Evolutionary conservation across 1,140 invertebrate species (phyloP).

Genomic region (Subanguina moxae): DNA sequence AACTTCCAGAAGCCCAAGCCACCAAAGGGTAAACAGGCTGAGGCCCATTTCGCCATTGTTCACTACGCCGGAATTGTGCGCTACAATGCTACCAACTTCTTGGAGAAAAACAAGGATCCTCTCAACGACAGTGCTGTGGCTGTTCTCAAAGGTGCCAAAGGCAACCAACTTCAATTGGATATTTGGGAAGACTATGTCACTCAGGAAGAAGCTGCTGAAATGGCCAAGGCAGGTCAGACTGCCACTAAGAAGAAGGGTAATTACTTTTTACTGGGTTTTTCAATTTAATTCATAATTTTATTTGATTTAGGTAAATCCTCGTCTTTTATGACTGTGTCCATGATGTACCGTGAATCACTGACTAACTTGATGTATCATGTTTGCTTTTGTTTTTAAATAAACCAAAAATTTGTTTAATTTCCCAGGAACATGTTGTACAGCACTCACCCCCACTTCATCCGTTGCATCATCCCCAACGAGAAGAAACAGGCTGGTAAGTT

Average conservation of each 20-base stretch:
- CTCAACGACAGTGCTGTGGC: conserved; percentile 84
- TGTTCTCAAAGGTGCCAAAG: conserved; percentile 67
- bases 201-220: conserved; percentile 52
- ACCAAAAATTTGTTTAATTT: too few relatives aligned
- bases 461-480: conserved; percentile 99
- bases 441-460: conserved; percentile 96
- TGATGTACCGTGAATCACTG: conserved; percentile 59
- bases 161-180: conserved; percentile 50
- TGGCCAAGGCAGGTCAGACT: conserved; percentile 48
- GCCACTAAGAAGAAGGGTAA: conserved; percentile 57
- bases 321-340: conserved; percentile 59
- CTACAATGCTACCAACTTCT: conserved; percentile 59
- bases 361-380: conserved; percentile 59
- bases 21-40: conserved; percentile 86
- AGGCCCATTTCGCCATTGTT: conserved; percentile 64
- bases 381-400: too few relatives aligned
- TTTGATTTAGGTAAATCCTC: conserved; percentile 51
- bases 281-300: too few relatives aligned
- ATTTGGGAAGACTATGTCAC: conserved; percentile 54
- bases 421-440: conserved; percentile 44
- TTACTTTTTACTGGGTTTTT: too few relatives aligned
- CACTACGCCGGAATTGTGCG: conserved; percentile 63
- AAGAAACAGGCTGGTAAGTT: conserved; percentile 69
- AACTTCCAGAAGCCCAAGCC: conserved; percentile 91
- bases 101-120: conserved; percentile 60